Evolutionary conservation across 2,888 invertebrate species (phyloP), one percentile per base, ranked within the genome.

Genomic region (Heliconius ismenius): DNA sequence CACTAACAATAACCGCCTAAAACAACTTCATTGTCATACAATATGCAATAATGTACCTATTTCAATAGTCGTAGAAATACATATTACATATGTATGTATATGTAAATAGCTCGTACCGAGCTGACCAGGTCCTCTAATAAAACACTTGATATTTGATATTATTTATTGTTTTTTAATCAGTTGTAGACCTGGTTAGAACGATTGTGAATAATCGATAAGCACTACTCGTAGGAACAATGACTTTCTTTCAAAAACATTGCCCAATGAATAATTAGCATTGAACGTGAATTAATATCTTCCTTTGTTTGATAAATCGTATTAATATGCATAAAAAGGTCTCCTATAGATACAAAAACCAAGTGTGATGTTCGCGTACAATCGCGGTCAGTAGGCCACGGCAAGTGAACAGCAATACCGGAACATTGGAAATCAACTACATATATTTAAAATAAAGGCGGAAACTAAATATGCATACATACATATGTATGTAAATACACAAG

Each of bases 371-470:
- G 83, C 88, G 86, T 6, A 86, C 84, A 74, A 92, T 88, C 86
- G 89, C 91, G 92, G 93, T 91, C 90, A 93, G 89, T 92, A 86
- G 91, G 92, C 91, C 93, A 92, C 86, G 92, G 91, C 86, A 86
- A 88, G 83, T 87, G 87, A 89, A 88, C 87, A 90, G 83, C 84
- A 87, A 86, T 89, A 88, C 90, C 92, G 91, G 92, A 92, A 91
- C 90, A 88, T 84, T 76, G 69, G 76, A 81, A 86, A 83, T 83
- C 58, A 76, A 68, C 74, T 73, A 76, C 60, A 39, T 58, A 70
- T 70, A 81, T 81, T 78, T 60, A 76, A 73, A 36, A 70, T 72
- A 78, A 28, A 80, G 64, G 64, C 75, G 77, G 77, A 77, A 79
- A 77, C 75, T 64, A 63, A 68, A 75, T 69, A 77, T 49, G 62